A percentile compares a stretch with the other conserved stretches of the same genome.
Evolutionary conservation across 2,888 invertebrate genomes (phyloP).

Genomic region (Pachymerium ferrugineum): DNA sequence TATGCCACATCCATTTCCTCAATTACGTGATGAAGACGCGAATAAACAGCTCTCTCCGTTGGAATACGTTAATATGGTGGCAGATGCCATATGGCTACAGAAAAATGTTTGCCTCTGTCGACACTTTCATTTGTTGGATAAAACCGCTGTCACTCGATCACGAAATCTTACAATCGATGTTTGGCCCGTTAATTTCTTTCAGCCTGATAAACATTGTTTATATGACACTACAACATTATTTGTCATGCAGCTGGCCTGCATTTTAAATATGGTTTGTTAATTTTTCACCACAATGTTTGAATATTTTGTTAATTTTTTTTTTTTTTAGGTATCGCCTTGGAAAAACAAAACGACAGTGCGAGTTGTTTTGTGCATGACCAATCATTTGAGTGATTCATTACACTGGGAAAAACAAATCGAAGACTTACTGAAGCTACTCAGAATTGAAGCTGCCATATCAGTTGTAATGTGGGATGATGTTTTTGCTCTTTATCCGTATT

Average conservation of each 20-base stretch:
- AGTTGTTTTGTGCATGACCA: slow-evolving; percentile 71
- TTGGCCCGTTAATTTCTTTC: slow-evolving; percentile 92
- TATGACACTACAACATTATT: slow-evolving; percentile 90
- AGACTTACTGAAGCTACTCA: slow-evolving; percentile 67
- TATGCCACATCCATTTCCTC: slow-evolving; percentile 30
- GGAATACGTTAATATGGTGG: slow-evolving; percentile 77
- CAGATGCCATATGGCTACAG: slow-evolving; percentile 80
- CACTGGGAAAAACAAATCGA: slow-evolving; percentile 48
- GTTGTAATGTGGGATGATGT: slow-evolving; percentile 54
- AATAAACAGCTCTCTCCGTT: slow-evolving; percentile 50
- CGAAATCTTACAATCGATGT: slow-evolving; percentile 83
- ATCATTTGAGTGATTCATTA: slow-evolving; percentile 41
- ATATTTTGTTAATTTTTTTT: neutral
- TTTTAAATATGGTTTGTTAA: slow-evolving; percentile 69
- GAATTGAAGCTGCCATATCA: slow-evolving; percentile 77
- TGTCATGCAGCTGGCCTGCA: slow-evolving; percentile 93
- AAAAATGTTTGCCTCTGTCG: slow-evolving; percentile 92
- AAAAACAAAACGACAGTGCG: slow-evolving; percentile 71
- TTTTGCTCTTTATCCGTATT: slow-evolving; percentile 32
- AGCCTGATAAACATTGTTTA: slow-evolving; percentile 65
- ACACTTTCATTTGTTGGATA: slow-evolving; percentile 81
- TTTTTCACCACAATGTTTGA: neutral
- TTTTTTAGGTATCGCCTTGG: slow-evolving; percentile 65
- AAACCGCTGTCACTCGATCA: slow-evolving; percentile 62
- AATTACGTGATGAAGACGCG: slow-evolving; percentile 50